Percentiles rank a stretch among this genome's conserved stretches.
These are phyloP conservation scores for Lithophane semibrunnea DNA, from an alignment of 2,888 invertebrate species.

Conservation along the genomic window DNA sequence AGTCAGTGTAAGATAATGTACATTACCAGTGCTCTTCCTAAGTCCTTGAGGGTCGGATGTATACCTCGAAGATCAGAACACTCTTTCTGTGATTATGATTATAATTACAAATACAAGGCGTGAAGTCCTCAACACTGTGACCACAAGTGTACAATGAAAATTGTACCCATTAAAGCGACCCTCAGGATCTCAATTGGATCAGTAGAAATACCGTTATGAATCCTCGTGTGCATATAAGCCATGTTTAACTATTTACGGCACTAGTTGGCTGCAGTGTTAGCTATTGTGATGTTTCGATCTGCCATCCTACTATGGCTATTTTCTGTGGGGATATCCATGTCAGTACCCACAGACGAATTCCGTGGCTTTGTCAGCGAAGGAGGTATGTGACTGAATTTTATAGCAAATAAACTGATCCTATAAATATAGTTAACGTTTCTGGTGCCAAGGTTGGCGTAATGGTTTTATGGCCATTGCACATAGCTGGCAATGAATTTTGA, in stretches of 20 bases:
- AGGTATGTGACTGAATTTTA: slow-evolving; percentile 71
- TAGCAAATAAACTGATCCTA: slow-evolving; percentile 42
- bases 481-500: slow-evolving; percentile 34
- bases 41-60: slow-evolving; percentile 6
- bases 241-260: slow-evolving; percentile 73
- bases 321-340: slow-evolving; percentile 70
- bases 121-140: slow-evolving; percentile 60
- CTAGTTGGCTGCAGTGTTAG: slow-evolving; percentile 72
- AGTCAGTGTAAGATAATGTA: slow-evolving; percentile 29
- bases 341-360: slow-evolving; percentile 79
- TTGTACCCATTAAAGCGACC: slow-evolving; percentile 80
- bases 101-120: slow-evolving; percentile 40
- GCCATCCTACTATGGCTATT: slow-evolving; percentile 75
- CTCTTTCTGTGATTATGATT: slow-evolving; percentile 1
- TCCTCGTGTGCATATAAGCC: slow-evolving; percentile 80
- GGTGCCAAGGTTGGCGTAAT: slow-evolving; percentile 41
- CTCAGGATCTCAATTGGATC: slow-evolving; percentile 85
- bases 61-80: background rate
- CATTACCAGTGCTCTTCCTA: slow-evolving; percentile 1
- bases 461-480: slow-evolving; percentile 27
- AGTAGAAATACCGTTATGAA: slow-evolving; percentile 81
- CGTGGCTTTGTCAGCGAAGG: slow-evolving; percentile 74
- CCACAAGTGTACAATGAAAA: slow-evolving; percentile 79
- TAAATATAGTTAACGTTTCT: slow-evolving; percentile 42
- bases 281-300: slow-evolving; percentile 67